Conservation (phyloP, 1,140 invertebrate genomes). For the Ctenoplectra terminalis region DNA sequence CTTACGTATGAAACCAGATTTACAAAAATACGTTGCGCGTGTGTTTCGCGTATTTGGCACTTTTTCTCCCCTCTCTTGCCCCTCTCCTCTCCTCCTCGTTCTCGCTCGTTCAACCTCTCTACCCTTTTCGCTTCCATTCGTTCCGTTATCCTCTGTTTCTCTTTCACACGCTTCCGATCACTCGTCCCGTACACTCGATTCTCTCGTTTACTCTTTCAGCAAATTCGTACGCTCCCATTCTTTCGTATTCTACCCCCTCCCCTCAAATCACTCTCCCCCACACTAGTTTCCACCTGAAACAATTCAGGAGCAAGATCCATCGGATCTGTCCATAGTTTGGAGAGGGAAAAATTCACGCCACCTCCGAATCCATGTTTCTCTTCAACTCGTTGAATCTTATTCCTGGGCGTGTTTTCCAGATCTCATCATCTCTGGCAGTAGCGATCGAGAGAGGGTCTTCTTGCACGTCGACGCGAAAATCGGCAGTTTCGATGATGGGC, state of each 20-base stretch:
- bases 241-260: neutral
- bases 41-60: slow-evolving; percentile 81
- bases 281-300: neutral
- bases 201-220: neutral
- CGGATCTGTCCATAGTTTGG: neutral
- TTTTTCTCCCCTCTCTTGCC: slow-evolving; percentile 75
- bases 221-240: neutral
- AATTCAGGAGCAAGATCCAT: neutral
- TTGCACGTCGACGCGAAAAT: slow-evolving; percentile 67
- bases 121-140: slow-evolving; percentile 7
- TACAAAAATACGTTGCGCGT: slow-evolving; percentile 83
- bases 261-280: neutral
- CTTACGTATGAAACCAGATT: slow-evolving; percentile 83
- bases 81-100: neutral
- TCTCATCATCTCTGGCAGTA: slow-evolving; percentile 32
- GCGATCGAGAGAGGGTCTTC: slow-evolving; percentile 60
- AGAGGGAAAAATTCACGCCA: slow-evolving; percentile 30
- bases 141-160: neutral
- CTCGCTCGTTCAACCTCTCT: neutral
- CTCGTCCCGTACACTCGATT: slow-evolving; percentile 2
- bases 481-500: slow-evolving; percentile 66
- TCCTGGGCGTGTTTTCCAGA: neutral
- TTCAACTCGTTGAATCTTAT: no score
- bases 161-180: neutral
- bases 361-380: neutral